Percentiles rank a stretch among this genome's conserved stretches.
Conservation (phyloP, 23 tunicate species). For the Phallusia fumigata region DNA sequence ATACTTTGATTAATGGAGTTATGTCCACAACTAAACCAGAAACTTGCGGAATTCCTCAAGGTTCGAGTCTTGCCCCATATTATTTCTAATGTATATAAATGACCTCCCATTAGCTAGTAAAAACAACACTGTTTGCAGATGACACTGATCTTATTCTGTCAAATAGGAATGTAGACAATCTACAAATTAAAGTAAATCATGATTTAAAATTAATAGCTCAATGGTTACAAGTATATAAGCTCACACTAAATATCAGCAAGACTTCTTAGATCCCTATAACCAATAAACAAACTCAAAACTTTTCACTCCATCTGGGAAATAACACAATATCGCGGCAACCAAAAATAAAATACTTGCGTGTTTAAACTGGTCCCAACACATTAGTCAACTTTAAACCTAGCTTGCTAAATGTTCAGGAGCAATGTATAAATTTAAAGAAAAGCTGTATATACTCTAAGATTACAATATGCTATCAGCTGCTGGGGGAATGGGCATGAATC, state of each 20-base stretch:
- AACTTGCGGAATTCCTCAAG: conserved; percentile 21
- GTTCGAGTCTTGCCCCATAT: conserved; percentile 14
- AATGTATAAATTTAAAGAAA: conserved; percentile 18
- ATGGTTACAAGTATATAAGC: conserved; percentile 15
- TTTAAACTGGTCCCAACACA: conserved; percentile 24
- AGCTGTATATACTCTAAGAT: conserved; percentile 16
- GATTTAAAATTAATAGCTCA: conserved; percentile 5
- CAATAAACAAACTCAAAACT: background rate
- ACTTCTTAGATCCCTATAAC: background rate
- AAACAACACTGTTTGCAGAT: conserved; percentile 27
- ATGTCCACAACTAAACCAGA: background rate
- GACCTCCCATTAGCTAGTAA: background rate
- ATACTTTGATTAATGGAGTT: background rate
- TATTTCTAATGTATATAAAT: conserved; percentile 29
- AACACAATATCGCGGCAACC: background rate
- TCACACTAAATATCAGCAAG: conserved; percentile 15
- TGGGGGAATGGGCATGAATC: background rate
- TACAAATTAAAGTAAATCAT: conserved; percentile 1
- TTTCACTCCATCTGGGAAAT: background rate
- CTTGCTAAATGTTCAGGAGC: conserved; percentile 1
- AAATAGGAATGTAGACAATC: background rate
- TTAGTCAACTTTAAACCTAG: background rate
- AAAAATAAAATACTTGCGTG: conserved; percentile 8
- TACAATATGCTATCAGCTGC: conserved; percentile 25
- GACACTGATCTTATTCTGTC: conserved; percentile 12